Percentiles rank a stretch among this genome's conserved stretches.
These are phyloP conservation scores for Indicator maculatus DNA, from an alignment of 2,113 vertebrate species.

Conservation along the genomic window DNA sequence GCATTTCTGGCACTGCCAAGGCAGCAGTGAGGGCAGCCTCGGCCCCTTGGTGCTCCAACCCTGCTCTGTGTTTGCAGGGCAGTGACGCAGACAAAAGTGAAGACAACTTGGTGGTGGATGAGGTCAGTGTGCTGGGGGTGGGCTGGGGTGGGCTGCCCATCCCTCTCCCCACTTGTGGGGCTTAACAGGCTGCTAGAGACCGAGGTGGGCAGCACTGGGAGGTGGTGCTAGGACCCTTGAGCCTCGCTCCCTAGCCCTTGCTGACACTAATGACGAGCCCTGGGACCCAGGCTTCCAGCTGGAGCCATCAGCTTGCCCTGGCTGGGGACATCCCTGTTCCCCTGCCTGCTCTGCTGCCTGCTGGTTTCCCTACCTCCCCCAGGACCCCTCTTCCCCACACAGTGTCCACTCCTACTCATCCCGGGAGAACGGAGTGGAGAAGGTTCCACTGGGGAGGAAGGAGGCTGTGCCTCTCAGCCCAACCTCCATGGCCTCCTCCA, in stretches of 20 bases:
- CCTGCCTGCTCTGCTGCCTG: not conserved
- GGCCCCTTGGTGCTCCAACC: not conserved
- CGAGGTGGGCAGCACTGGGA: not conserved
- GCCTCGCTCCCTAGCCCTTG: fast-evolving
- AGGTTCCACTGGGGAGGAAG: slow-evolving; percentile 84
- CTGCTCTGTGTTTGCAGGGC: slow-evolving; percentile 71
- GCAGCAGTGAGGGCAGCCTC: fast-evolving
- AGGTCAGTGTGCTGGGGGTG: slow-evolving; percentile 31
- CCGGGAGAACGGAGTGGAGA: slow-evolving; percentile 89
- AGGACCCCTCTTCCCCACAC: slow-evolving; percentile 90
- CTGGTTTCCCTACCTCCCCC: not conserved
- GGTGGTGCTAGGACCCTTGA: not conserved
- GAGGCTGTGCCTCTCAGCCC: slow-evolving; percentile 84
- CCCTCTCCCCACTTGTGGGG: fast-evolving
- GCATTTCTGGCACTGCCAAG: not conserved
- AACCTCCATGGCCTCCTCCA: slow-evolving; percentile 87
- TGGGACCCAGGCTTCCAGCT: not conserved
- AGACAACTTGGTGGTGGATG: slow-evolving; percentile 93
- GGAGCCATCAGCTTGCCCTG: not conserved
- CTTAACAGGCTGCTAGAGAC: not conserved
- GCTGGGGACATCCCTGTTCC: fast-evolving
- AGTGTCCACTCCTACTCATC: slow-evolving; percentile 91
- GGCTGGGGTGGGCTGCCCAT: not conserved
- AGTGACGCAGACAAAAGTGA: slow-evolving; percentile 93
- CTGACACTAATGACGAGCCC: not conserved